Base-by-base conservation (phyloP, 2,888 invertebrate genomes). In the Drosophila paramelanica region DNA sequence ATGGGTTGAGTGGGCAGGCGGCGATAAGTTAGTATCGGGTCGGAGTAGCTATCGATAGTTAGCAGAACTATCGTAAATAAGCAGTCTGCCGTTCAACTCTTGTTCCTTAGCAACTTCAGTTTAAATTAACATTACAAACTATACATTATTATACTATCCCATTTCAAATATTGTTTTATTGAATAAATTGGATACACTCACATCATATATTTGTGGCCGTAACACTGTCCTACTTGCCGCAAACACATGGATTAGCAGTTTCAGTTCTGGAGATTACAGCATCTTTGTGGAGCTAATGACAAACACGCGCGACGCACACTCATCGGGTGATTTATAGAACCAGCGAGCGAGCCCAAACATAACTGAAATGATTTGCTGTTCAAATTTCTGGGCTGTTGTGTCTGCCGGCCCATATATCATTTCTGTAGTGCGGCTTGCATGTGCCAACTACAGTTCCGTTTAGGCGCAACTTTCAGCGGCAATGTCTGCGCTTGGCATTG, bases 401-500 rank as follows among this genome's bases (percentile, higher is more conserved):
- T 39, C 61, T 55, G 42, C 39, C 61, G 57, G 42, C 39, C 36
- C 65, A 77, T 77, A 73, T 66, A 74, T 68, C 73, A 70, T 68
- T 45, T 39, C 17, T 71, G 67, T 71, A 75, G 75, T 71, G 71
- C 58, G 67, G 23, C 75, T 67, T 75, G 66, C 71, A 66, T 51
- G 47, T 70, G 74, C 53, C 75, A 74, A 11, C 27, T 13, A 47
- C 73, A 74, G 66, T 51, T 31, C 33, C 38, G 53, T 41, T 47
- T 61, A 56, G 70, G 70, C 74, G 10, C 64, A 49, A 69, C 38
- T 73, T 61, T 69, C 52, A 31, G 56, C 42, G 58, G 52, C 43
- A 41, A 23, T 64, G 67, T 53, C 79, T 82, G 82, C 53, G 52
- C 46, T 52, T 82, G 82, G 71, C 86, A 82, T 71, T 80, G 83